Evolutionary conservation across 2,888 invertebrate genomes (phyloP).

Genomic region (Petrophora chlorosata): DNA sequence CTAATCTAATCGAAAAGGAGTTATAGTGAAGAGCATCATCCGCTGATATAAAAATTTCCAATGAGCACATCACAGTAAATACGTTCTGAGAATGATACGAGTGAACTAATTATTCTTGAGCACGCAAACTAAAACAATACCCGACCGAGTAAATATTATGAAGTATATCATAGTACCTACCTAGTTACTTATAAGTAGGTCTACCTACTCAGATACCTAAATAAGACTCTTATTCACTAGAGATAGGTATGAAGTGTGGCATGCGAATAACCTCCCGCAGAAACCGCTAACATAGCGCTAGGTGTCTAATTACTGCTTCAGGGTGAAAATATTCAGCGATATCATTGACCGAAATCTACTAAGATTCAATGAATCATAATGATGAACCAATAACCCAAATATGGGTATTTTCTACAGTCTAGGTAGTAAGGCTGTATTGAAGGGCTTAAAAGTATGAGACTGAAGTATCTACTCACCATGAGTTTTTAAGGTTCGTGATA

Average conservation of each 20-base stretch:
- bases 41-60: constrained; percentile 8
- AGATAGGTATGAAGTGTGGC: neutral
- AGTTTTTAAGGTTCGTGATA: constrained; percentile 83
- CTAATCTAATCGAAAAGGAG: neutral
- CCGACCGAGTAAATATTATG: neutral
- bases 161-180: no score
- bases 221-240: no score
- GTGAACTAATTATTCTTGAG: neutral
- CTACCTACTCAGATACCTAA: no score
- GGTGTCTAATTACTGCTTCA: constrained; percentile 44
- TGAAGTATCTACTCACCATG: constrained; percentile 79
- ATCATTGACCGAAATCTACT: constrained; percentile 38
- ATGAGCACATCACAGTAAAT: constrained; percentile 4
- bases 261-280: constrained; percentile 19
- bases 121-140: constrained; percentile 8
- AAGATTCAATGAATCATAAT: constrained; percentile 19
- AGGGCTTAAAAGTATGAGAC: neutral
- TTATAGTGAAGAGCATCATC: constrained; percentile 4
- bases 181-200: no score
- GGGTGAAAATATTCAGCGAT: constrained; percentile 43
- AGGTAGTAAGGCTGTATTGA: no score
- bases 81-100: constrained; percentile 6
- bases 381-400: constrained; percentile 18
- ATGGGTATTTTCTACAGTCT: no score
- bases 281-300: constrained; percentile 38